Conservation (phyloP, 1,140 invertebrate genomes). For the Lepidotrigona ventralis region DNA sequence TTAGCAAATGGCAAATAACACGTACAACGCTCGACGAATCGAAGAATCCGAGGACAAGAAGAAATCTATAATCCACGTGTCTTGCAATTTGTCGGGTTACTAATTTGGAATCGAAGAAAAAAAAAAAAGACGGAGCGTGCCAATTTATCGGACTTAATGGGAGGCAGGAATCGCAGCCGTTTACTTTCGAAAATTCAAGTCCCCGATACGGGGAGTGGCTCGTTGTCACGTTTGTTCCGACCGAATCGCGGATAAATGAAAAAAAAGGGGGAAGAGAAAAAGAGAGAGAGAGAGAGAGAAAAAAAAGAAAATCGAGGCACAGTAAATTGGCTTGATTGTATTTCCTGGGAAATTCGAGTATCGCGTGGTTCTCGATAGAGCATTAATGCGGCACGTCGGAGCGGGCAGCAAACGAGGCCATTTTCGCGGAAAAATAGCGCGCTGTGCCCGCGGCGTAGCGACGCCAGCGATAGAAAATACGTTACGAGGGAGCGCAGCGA, state of each 20-base stretch:
- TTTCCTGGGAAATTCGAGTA: slow-evolving; percentile 48
- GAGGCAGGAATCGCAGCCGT: neutral
- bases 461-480: slow-evolving; percentile 55
- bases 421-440: slow-evolving; percentile 62
- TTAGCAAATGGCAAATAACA: too few relatives aligned
- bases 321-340: slow-evolving; percentile 53
- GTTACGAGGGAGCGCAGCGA: slow-evolving; percentile 30
- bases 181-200: neutral
- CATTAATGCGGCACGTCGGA: slow-evolving; percentile 41
- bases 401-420: slow-evolving; percentile 57
- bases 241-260: neutral
- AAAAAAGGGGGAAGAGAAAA: neutral
- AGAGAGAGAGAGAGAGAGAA: neutral
- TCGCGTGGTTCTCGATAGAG: slow-evolving; percentile 52
- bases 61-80: too few relatives aligned
- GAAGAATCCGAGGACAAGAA: too few relatives aligned
- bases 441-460: slow-evolving; percentile 47
- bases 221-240: neutral
- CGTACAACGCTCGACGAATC: too few relatives aligned
- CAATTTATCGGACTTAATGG: neutral
- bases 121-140: neutral
- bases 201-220: neutral
- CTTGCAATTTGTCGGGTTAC: too few relatives aligned
- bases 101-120: neutral
- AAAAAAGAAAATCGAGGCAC: neutral